Evolutionary conservation across 2,888 invertebrate species (phyloP), one percentile per base, ranked within the genome.

Genomic region (Parnassius mnemosyne): DNA sequence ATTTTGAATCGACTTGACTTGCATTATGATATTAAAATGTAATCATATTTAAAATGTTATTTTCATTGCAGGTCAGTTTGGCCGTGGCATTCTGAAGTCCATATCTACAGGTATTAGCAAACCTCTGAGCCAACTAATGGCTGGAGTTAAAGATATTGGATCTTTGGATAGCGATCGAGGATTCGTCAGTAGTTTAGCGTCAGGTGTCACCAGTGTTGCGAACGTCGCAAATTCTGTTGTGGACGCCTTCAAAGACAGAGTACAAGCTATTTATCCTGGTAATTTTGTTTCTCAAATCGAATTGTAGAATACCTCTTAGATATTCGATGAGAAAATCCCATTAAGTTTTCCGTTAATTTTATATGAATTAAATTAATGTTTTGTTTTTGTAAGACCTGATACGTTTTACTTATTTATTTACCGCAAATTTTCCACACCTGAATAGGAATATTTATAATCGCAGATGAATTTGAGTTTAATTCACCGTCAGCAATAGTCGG

Each of bases 161-260:
- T 94, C 94, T 3, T 77, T 94, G 74, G 94, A 94, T 83, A 93
- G 92, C 41, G 94, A 95, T 79, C 85, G 92, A 10, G 90, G 92
- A 3, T 92, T 93, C 72, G 87, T 94, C 65, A 73, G 76, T 64
- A 89, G 89, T 49, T 69, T 92, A 50, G 87, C 87, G 0, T 84
- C 89, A 0, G 85, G 90, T 0, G 87, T 89, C 12, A 82, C 81
- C 66, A 90, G 86, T 60, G 87, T 89, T 0, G 87, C 84, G 56
- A 87, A 78, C 64, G 88, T 79, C 25, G 92, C 82, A 10, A 87
- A 80, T 46, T 84, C 85, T 0, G 74, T 92, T 7, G 80, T 88
- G 1, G 92, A 93, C 61, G 73, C 84, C 0, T 92, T 93, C 53
- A 93, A 92, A 68, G 87, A 91, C 52, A 77, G 88, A 44, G 92